Evolutionary conservation across 2,113 vertebrate genomes (phyloP), one percentile per base, ranked within the genome.

Genomic region (Naja naja): DNA sequence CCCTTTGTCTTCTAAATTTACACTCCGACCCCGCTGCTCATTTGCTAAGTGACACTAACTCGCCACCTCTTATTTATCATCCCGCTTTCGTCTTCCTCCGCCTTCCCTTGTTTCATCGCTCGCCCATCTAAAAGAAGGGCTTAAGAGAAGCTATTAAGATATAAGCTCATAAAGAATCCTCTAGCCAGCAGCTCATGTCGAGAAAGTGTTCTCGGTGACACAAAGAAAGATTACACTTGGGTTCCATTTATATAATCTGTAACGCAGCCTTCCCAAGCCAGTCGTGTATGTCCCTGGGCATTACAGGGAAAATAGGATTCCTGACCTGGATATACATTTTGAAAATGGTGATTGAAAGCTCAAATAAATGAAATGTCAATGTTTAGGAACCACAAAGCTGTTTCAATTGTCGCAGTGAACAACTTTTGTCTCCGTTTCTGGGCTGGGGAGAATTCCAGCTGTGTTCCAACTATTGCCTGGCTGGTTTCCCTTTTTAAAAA

Each of bases 341-440:
- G 93, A 27, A 93, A 95, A 96, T 56, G 52, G 93, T 94, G 95
- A 96, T 20, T 88, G 95, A 97, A 94, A 95, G 91, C 47, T 90
- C 81, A 85, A 96, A 95, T 93, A 90, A 97, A 96, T 94, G 1
- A 27, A 96, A 94, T 87, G 93, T 87, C 94, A 91, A n/a, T 88
- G 94, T 93, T 95, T 94, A 89, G 93, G 94, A 94, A 56, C 0
- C 92, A 91, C 91, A 60, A 92, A 94, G 87, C 88, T 47, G 85
- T 90, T 93, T 85, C 94, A 93, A 91, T 0, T 4, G 47, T 54
- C 88, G 34, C n/a, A 89, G 55, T 87, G 60, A 93, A 22, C 1
- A 14, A 90, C 89, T 10, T 56, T 27, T n/a, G 23, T 22, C 23
- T 53, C 14, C 11, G 1, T 54, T 53, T 45, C 39, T 34, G 56